These are phyloP conservation scores for Mechanitis mazaeus DNA, from an alignment of 2,888 invertebrate genomes.

Conservation along the genomic window DNA sequence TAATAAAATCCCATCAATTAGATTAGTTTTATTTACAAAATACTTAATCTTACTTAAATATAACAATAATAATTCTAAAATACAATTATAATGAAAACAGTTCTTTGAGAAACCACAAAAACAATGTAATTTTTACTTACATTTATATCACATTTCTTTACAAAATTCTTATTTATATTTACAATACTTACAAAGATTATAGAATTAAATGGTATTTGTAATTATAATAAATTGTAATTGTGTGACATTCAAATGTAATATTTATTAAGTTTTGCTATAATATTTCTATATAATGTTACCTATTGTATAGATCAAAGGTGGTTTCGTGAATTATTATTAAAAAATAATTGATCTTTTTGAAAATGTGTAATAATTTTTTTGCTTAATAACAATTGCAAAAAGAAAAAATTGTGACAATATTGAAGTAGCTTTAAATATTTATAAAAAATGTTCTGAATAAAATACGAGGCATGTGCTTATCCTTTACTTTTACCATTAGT, in stretches of 20 bases:
- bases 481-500: too few relatives aligned
- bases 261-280: conserved; percentile 8
- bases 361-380: conserved; percentile 3
- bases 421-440: neutral
- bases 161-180: conserved; percentile 40
- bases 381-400: conserved; percentile 6
- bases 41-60: conserved; percentile 10
- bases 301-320: conserved; percentile 3
- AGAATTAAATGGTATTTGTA: conserved; percentile 14
- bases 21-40: conserved; percentile 23
- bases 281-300: conserved; percentile 7
- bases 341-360: neutral
- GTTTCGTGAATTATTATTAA: neutral
- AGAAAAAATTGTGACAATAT: conserved; percentile 7
- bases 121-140: conserved; percentile 33
- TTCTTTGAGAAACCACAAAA: conserved; percentile 15
- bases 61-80: conserved; percentile 19
- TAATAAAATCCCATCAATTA: conserved; percentile 25
- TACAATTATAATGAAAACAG: conserved; percentile 18
- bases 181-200: conserved; percentile 28
- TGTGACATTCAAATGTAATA: conserved; percentile 11
- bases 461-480: too few relatives aligned
- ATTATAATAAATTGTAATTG: neutral
- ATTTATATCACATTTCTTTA: conserved; percentile 57
- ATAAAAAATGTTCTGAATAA: too few relatives aligned